Conservation (phyloP, 1,140 invertebrate species). For the Sinonovacula constricta region DNA sequence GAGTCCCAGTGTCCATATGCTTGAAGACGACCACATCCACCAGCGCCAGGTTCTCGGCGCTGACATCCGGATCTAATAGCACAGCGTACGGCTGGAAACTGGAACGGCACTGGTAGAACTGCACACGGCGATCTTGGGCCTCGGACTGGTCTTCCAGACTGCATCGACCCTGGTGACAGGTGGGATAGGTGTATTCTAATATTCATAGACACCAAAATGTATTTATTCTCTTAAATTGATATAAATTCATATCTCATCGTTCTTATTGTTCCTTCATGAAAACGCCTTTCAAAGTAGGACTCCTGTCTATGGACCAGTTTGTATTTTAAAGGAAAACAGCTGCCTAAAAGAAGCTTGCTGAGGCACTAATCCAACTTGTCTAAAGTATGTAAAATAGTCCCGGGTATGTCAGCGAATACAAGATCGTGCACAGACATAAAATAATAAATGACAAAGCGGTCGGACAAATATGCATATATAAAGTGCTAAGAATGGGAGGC, state of each 20-base stretch:
- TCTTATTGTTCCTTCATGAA: too few relatives aligned
- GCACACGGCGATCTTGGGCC: slow-evolving; percentile 13
- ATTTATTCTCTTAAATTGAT: background rate
- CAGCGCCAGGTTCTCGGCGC: slow-evolving; percentile 5
- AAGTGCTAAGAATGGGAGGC: too few relatives aligned
- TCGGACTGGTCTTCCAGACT: slow-evolving; percentile 25
- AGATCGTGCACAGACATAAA: too few relatives aligned
- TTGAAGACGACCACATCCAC: slow-evolving; percentile 28
- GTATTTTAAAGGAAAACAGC: background rate
- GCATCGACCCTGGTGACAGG: slow-evolving; percentile 21
- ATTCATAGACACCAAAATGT: background rate
- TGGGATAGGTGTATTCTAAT: background rate
- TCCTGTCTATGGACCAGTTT: background rate
- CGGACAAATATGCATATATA: too few relatives aligned
- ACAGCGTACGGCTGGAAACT: slow-evolving; percentile 28
- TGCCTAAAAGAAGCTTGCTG: background rate
- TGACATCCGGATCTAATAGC: slow-evolving; percentile 16
- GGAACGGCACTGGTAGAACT: slow-evolving; percentile 28
- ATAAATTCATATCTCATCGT: background rate
- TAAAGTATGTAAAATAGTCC: too few relatives aligned
- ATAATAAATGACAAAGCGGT: too few relatives aligned
- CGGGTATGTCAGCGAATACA: too few relatives aligned
- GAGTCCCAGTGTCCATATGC: slow-evolving; percentile 13
- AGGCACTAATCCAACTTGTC: too few relatives aligned
- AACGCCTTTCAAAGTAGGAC: too few relatives aligned